A percentile compares a stretch with the other conserved stretches of the same genome.
Evolutionary conservation across 2,113 vertebrate genomes (phyloP).

Genomic region (Engystomops pustulosus): DNA sequence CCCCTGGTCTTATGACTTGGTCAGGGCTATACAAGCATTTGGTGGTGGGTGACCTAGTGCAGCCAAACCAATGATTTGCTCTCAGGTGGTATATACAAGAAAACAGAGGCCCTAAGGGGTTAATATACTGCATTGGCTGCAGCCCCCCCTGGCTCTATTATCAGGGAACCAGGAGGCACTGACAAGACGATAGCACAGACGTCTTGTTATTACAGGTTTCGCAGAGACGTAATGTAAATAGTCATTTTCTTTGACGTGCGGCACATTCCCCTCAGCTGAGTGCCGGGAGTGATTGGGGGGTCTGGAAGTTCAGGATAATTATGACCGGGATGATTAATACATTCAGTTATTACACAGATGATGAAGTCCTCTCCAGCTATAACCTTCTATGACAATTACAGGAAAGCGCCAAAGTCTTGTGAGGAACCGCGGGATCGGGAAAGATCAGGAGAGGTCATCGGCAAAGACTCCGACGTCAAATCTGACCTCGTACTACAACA

Average conservation of each 20-base stretch:
- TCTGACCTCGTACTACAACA: too few relatives aligned
- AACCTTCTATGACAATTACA: conserved; percentile 31
- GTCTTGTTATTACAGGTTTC: neutral
- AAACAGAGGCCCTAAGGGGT: too few relatives aligned
- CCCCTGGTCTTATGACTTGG: too few relatives aligned
- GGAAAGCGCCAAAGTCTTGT: neutral
- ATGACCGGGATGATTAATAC: conserved; percentile 1
- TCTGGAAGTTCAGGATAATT: neutral
- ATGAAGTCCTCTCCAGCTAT: conserved; percentile 1
- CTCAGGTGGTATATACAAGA: too few relatives aligned
- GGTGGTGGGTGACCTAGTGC: too few relatives aligned
- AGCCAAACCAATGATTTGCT: too few relatives aligned
- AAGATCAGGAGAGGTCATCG: neutral
- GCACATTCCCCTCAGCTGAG: neutral
- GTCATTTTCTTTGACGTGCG: neutral
- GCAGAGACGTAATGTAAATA: neutral
- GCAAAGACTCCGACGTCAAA: neutral
- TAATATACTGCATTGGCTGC: too few relatives aligned
- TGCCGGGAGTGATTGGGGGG: neutral
- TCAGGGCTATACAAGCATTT: too few relatives aligned
- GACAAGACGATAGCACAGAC: too few relatives aligned
- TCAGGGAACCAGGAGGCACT: neutral
- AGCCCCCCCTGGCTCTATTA: too few relatives aligned
- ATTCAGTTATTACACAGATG: conserved; percentile 19
- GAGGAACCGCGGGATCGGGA: neutral